phyloP scores from a whole-genome alignment of 2,888 invertebrate genomes.

The Blomia tropicalis region DNA sequence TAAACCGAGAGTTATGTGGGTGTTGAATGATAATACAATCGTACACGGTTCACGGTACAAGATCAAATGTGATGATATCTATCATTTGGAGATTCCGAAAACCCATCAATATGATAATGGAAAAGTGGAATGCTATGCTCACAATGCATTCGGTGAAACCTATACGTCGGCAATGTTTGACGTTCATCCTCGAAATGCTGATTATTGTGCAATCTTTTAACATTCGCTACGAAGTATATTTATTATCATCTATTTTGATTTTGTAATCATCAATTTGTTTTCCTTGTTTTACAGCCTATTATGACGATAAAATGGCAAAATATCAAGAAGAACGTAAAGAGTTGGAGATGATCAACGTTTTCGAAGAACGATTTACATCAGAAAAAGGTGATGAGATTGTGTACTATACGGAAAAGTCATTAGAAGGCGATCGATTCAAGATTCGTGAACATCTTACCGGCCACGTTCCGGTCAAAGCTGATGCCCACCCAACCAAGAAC shows the following conservation, averaged over 20 bases:
- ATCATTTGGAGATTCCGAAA: slow-evolving; percentile 92
- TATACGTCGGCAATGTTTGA: slow-evolving; percentile 71
- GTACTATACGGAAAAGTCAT: slow-evolving; percentile 29
- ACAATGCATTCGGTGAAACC: slow-evolving; percentile 85
- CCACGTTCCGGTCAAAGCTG: too few species aligned
- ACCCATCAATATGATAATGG: slow-evolving; percentile 93
- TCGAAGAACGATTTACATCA: slow-evolving; percentile 57
- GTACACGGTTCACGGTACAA: slow-evolving; percentile 80
- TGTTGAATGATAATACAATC: slow-evolving; percentile 85
- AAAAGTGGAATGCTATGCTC: slow-evolving; percentile 81
- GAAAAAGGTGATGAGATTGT: too few species aligned
- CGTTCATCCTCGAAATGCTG: slow-evolving; percentile 68
- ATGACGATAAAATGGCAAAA: slow-evolving; percentile 66
- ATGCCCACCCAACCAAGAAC: too few species aligned
- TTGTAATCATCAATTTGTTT: too few species aligned
- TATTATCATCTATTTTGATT: slow-evolving; percentile 30
- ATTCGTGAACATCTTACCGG: slow-evolving; percentile 11
- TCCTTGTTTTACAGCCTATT: too few species aligned
- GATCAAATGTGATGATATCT: slow-evolving; percentile 98
- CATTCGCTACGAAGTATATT: slow-evolving; percentile 88
- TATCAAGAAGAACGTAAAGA: slow-evolving; percentile 66
- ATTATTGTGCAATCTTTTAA: slow-evolving; percentile 77
- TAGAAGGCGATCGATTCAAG: too few species aligned
- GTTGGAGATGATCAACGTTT: too few species aligned
- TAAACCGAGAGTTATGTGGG: slow-evolving; percentile 90